Evolutionary conservation across 1,140 invertebrate species (phyloP), one percentile per base, ranked within the genome.

Genomic region (Aphelenchoides besseyi): DNA sequence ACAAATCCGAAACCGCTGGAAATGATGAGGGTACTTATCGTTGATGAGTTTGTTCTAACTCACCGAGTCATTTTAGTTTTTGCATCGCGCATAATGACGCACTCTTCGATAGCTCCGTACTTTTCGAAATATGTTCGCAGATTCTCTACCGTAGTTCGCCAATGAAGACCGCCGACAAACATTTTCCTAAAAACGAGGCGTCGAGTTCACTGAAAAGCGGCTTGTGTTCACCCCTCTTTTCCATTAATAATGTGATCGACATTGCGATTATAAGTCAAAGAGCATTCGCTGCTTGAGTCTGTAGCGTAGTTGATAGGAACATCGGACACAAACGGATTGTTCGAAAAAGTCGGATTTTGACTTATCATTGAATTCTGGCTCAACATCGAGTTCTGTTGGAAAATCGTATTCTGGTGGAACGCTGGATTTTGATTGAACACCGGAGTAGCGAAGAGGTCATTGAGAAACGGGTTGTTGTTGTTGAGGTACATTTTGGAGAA

Each of bases 71-170:
- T 28, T 86, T 95, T 90, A 78, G 95, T 97, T 76, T 94, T 94
- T 61, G 95, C 94, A 88, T 98, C 95, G 88, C 97, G 97, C 95
- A 98, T 98, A 82, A 98, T 94, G 94, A 97, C 97, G 79, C 96
- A 93, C 89, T 98, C 95, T 86, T 93, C 93, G 86, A 98, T 94
- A 88, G 97, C 94, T 78, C 95, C 95, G 86, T 92, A 98, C 89
- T 95, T 95, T 86, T 91, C 92, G 88, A 98, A 98, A 88, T 98
- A 97, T 88, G 96, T 93, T 86, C 93, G 90, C 83, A 98, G 90
- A 85, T 92, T 93, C 88, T 97, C 94, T 96, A n/a, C 32, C 0
- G 63, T 66, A 83, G 94, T 97, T 89, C 95, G 93, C 93, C 94
- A 96, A 88, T 92, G 95, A 83, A 97, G 90, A 82, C 94, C 94